Evolutionary conservation across 92 coral and sea anemone species (phyloP).

Genomic region (Epizoanthus fatuus): DNA sequence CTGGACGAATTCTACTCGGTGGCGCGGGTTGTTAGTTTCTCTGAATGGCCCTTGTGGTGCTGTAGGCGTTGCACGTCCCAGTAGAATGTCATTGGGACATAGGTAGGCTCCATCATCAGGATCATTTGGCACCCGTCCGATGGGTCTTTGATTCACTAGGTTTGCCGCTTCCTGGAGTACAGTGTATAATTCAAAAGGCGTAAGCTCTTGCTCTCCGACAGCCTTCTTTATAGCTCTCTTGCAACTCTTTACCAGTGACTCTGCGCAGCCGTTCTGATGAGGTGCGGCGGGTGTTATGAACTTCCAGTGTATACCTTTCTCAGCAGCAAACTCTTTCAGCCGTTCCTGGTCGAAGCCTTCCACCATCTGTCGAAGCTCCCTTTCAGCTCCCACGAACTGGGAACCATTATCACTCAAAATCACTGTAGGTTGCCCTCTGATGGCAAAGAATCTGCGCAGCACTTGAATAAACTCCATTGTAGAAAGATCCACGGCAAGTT

Average conservation of each 20-base stretch:
- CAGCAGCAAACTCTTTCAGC: constrained; percentile 60
- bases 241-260: constrained; percentile 48
- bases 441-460: constrained; percentile 74
- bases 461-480: constrained; percentile 74
- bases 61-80: constrained; percentile 51
- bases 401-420: constrained; percentile 66
- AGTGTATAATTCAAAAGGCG: constrained; percentile 59
- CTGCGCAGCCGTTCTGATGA: constrained; percentile 55
- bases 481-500: constrained; percentile 57
- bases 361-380: constrained; percentile 69
- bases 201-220: constrained; percentile 43
- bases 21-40: constrained; percentile 49
- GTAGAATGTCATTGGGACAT: constrained; percentile 53
- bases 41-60: constrained; percentile 64
- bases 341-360: constrained; percentile 37
- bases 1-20: constrained; percentile 64
- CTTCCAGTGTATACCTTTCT: constrained; percentile 52
- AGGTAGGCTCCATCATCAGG: constrained; percentile 58
- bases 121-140: constrained; percentile 54
- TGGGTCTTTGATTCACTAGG: constrained; percentile 56
- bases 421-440: constrained; percentile 49
- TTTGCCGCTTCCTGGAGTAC: constrained; percentile 49
- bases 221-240: constrained; percentile 58
- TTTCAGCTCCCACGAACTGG: constrained; percentile 69
- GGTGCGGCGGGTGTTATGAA: constrained; percentile 61